phyloP scores from a whole-genome alignment of 2,113 vertebrate genomes.

The Ochotona princeps region DNA sequence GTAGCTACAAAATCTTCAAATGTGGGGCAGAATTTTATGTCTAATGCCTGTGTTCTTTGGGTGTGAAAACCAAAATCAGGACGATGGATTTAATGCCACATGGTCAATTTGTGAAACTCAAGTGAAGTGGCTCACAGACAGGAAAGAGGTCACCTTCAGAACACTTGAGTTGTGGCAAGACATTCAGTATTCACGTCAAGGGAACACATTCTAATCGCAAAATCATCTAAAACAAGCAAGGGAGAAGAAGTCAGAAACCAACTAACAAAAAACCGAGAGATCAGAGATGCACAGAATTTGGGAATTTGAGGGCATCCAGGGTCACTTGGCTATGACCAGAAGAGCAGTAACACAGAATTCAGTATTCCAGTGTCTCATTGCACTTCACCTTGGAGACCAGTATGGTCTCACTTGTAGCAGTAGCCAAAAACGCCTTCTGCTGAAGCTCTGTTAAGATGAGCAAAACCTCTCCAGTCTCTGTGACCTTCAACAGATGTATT shows the following conservation, averaged over 20 bases:
- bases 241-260: conserved; percentile 38
- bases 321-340: not conserved
- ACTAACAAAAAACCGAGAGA: not conserved
- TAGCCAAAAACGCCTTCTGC: not conserved
- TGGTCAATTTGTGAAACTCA: conserved; percentile 20
- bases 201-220: conserved; percentile 33
- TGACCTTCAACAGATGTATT: conserved; percentile 2
- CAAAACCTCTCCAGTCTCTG: conserved; percentile 44
- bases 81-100: not conserved
- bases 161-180: not conserved
- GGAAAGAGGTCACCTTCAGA: not conserved
- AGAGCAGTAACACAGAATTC: not conserved
- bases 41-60: not conserved
- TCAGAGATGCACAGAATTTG: not conserved
- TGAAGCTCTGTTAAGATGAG: not conserved
- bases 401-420: not conserved
- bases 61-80: not conserved
- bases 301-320: not conserved
- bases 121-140: not conserved
- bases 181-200: conserved; percentile 19
- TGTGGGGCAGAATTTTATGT: not conserved
- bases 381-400: conserved; percentile 3
- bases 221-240: conserved; percentile 54
- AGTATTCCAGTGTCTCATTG: conserved; percentile 1
- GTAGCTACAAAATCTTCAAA: not conserved